Percentiles rank a stretch among this genome's conserved stretches.
Conservation (phyloP, 1,140 invertebrate species). For the Rhagoletis pomonella region DNA sequence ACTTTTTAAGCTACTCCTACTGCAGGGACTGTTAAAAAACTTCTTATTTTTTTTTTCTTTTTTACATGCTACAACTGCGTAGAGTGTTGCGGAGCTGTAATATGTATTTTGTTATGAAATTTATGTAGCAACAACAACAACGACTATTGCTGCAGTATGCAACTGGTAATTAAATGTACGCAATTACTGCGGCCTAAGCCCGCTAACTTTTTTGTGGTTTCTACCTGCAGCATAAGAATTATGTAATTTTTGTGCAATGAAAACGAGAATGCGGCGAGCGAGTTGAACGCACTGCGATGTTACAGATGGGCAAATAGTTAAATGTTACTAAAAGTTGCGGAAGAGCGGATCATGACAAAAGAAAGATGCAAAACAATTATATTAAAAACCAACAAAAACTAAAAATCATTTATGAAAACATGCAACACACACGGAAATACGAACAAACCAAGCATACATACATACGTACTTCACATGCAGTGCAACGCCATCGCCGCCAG, state of each 20-base stretch:
- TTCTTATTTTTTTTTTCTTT: too few species aligned
- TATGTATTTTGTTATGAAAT: background rate
- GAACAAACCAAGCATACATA: background rate
- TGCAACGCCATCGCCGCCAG: background rate
- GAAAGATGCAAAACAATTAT: background rate
- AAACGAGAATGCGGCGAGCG: slow-evolving; percentile 22
- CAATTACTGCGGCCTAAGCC: background rate
- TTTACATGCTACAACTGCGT: too few species aligned
- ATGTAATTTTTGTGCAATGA: slow-evolving; percentile 14
- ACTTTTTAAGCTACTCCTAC: background rate
- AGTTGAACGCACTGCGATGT: background rate
- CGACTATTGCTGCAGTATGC: background rate
- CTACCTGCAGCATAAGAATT: background rate
- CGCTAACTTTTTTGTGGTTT: background rate
- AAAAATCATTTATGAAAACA: background rate
- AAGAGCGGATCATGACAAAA: slow-evolving; percentile 9
- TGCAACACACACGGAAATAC: slow-evolving; percentile 16
- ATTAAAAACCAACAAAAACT: background rate
- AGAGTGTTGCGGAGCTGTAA: too few species aligned
- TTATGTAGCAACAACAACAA: background rate
- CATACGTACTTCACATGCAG: background rate
- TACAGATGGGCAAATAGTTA: background rate
- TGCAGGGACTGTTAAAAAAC: too few species aligned
- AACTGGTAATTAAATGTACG: slow-evolving; percentile 23
- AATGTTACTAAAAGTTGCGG: background rate